Percentiles rank a stretch among this genome's conserved stretches.
Conservation (phyloP, 2,797 vertebrate species). For the Malacoraja senta region DNA sequence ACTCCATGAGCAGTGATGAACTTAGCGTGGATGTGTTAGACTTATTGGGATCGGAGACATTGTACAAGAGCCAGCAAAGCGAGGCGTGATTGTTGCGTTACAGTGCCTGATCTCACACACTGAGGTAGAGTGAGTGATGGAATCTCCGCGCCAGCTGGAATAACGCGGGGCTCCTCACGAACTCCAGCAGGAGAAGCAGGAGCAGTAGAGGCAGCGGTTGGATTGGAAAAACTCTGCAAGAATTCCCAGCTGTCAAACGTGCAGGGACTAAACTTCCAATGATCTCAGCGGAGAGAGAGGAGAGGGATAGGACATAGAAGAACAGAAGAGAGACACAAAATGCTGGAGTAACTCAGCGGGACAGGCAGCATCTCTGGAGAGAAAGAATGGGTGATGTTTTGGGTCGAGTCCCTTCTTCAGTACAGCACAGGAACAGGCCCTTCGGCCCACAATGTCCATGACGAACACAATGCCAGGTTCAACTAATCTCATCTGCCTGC, state of each 20-base stretch:
- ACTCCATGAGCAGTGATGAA: not conserved
- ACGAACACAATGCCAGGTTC: too few relatives aligned
- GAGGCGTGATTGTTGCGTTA: slow-evolving; percentile 4
- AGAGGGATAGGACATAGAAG: not conserved
- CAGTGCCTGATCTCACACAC: not conserved
- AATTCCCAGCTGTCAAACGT: not conserved
- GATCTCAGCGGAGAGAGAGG: not conserved
- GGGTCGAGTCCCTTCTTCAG: too few relatives aligned
- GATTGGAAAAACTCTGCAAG: not conserved
- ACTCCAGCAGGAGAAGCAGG: not conserved
- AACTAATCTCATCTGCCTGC: too few relatives aligned
- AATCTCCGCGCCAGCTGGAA: slow-evolving; percentile 16
- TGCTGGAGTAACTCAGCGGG: too few relatives aligned
- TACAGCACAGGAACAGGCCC: too few relatives aligned
- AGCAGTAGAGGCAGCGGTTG: not conserved
- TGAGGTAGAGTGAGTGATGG: not conserved
- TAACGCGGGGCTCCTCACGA: not conserved
- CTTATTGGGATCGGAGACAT: slow-evolving; percentile 3
- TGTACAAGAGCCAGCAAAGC: slow-evolving; percentile 4
- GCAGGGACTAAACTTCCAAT: not conserved
- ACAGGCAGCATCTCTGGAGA: too few relatives aligned
- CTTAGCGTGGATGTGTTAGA: not conserved
- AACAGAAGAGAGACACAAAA: too few relatives aligned
- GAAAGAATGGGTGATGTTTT: too few relatives aligned
- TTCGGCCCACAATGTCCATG: too few relatives aligned